Evolutionary conservation across 2,113 vertebrate genomes (phyloP).

Genomic region (Xiphophorus hellerii): DNA sequence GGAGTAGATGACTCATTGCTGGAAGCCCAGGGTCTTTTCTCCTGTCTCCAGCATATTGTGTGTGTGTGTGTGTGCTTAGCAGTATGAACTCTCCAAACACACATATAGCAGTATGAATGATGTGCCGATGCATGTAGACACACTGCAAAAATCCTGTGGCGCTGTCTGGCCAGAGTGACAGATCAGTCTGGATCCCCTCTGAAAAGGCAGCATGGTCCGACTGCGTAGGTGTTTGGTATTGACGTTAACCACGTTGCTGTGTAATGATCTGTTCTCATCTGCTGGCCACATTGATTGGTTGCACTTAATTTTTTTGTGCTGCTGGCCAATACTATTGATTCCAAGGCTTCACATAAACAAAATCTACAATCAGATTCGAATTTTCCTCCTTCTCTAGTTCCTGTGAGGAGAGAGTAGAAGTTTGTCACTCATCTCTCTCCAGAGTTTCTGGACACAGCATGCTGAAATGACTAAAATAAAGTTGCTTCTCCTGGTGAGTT

Average conservation of each 20-base stretch:
- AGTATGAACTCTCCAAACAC: too few species aligned
- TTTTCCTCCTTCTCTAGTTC: not conserved
- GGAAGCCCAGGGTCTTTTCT: slow-evolving; percentile 27
- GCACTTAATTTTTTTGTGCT: too few species aligned
- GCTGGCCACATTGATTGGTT: too few species aligned
- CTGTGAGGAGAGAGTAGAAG: not conserved
- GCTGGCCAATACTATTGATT: too few species aligned
- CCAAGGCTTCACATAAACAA: too few species aligned
- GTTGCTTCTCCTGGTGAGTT: too few species aligned
- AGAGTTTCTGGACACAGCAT: not conserved
- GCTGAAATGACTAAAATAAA: too few species aligned
- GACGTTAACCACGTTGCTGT: too few species aligned
- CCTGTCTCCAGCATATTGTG: slow-evolving; percentile 3
- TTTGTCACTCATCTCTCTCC: not conserved
- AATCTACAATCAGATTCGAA: too few species aligned
- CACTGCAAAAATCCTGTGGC: too few species aligned
- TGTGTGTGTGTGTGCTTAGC: too few species aligned
- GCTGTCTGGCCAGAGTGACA: not conserved
- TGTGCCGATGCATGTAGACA: not conserved
- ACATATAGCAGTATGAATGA: not conserved
- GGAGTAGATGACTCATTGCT: slow-evolving; percentile 40
- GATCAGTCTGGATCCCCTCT: not conserved
- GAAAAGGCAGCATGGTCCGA: not conserved
- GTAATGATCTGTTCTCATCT: too few species aligned
- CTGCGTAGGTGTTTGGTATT: not conserved